phyloP scores from a whole-genome alignment of 2,888 invertebrate genomes.

The Eupithecia abbreviata region DNA sequence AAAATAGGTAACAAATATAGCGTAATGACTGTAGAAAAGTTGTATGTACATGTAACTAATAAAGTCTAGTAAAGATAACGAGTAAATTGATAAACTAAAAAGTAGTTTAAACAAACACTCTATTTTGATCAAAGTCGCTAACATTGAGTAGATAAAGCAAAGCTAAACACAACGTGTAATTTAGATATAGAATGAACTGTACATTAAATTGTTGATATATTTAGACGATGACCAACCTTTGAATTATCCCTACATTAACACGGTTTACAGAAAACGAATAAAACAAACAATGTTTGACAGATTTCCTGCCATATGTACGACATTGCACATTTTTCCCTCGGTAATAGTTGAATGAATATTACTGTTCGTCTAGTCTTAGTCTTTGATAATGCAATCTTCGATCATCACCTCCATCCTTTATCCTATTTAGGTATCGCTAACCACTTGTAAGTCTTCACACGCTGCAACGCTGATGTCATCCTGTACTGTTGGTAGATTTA shows the following conservation, averaged over 20 bases:
- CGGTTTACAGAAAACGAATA: neutral
- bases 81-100: neutral
- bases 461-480: conserved; percentile 29
- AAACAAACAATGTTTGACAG: neutral
- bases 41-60: neutral
- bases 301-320: neutral
- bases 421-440: conserved; percentile 20
- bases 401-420: conserved; percentile 20
- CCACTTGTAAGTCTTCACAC: conserved; percentile 27
- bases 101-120: neutral
- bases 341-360: neutral
- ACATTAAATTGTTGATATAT: neutral
- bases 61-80: neutral
- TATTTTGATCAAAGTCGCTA: neutral
- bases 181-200: neutral
- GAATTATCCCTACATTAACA: neutral
- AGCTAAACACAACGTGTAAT: neutral
- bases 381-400: conserved; percentile 14
- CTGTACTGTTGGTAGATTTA: neutral
- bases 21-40: neutral
- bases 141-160: neutral
- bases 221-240: neutral
- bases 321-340: neutral
- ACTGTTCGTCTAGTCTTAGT: neutral
- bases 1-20: neutral